Percentiles rank a stretch among this genome's conserved stretches.
Evolutionary conservation across 2,888 invertebrate species (phyloP).

Genomic region (Drosophila engyochracea): DNA sequence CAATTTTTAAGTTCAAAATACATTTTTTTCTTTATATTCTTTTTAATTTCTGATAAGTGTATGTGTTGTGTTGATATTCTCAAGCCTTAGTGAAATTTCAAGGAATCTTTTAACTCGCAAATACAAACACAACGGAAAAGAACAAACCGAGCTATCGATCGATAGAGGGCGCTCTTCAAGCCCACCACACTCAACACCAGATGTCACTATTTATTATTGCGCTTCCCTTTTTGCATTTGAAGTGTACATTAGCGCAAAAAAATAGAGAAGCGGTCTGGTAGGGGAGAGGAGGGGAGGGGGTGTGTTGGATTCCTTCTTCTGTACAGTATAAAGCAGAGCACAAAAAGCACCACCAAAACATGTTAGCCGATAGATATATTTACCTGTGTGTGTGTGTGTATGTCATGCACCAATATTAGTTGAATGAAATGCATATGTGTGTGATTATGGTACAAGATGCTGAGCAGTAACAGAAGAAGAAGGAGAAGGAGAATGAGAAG

Average conservation of each 20-base stretch:
- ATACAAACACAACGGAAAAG: neutral
- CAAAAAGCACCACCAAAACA: constrained; percentile 52
- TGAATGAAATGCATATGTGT: constrained; percentile 5
- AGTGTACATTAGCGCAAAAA: constrained; percentile 33
- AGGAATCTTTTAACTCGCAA: neutral
- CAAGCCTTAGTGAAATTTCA: neutral
- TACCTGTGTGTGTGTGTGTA: neutral
- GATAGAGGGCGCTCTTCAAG: constrained; percentile 28
- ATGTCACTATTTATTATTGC: constrained; percentile 10
- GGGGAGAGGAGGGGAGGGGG: too few relatives aligned
- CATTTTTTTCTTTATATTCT: neutral
- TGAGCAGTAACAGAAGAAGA: neutral
- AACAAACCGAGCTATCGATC: constrained; percentile 3
- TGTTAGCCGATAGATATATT: constrained; percentile 16
- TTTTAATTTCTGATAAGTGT: neutral
- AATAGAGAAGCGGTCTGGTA: neutral
- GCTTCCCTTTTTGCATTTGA: constrained; percentile 45
- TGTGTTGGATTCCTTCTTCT: neutral
- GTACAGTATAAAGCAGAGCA: constrained; percentile 36
- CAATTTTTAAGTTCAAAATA: neutral
- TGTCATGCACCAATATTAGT: constrained; percentile 7
- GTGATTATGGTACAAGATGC: neutral
- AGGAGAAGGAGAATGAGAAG: neutral
- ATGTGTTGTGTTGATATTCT: neutral
- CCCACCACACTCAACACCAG: constrained; percentile 5